Evolutionary conservation across 2,888 invertebrate genomes (phyloP).

Genomic region (Bursaphelenchus okinawaensis): DNA sequence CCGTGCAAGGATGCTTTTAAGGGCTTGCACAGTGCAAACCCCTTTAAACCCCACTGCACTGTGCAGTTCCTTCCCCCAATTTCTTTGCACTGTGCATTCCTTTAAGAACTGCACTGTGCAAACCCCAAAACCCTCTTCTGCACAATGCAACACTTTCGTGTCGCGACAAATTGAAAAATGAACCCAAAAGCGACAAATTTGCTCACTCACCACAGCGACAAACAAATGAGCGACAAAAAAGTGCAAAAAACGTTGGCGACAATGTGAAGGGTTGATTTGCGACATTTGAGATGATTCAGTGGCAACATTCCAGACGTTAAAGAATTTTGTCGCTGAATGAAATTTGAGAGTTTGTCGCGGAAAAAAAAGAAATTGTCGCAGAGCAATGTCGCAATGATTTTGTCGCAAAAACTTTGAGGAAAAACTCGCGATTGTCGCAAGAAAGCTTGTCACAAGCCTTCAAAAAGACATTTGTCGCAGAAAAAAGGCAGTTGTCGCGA

Average conservation of each 20-base stretch:
- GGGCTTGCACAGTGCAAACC: neutral
- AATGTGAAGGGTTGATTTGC: too few relatives aligned
- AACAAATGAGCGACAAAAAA: neutral
- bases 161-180: neutral
- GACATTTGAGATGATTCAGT: neutral
- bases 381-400: neutral
- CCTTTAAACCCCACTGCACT: neutral
- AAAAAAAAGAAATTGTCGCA: too few relatives aligned
- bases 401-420: too few relatives aligned
- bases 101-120: neutral
- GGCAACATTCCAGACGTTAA: too few relatives aligned
- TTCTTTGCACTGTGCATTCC: neutral
- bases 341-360: too few relatives aligned
- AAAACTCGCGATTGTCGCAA: too few relatives aligned
- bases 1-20: too few relatives aligned
- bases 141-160: neutral
- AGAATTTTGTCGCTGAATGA: too few relatives aligned
- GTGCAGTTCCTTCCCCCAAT: too few relatives aligned
- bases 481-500: too few relatives aligned
- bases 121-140: neutral
- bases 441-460: too few relatives aligned
- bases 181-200: neutral
- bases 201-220: neutral
- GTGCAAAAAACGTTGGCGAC: neutral
- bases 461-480: too few relatives aligned